Percentiles rank a stretch among this genome's conserved stretches.
phyloP scores from a whole-genome alignment of 1,140 invertebrate species.

The Bombus affinis region DNA sequence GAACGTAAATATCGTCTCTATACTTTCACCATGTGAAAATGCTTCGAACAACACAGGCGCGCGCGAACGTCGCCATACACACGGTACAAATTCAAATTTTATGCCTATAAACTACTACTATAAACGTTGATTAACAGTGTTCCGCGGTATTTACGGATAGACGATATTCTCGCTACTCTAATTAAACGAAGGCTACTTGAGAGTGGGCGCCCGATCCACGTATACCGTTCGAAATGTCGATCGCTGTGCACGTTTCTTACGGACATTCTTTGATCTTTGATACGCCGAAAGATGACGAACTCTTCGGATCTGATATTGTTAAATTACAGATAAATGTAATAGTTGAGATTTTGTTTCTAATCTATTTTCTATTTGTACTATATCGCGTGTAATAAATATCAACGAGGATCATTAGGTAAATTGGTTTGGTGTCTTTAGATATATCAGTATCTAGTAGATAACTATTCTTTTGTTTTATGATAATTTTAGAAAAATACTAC shows the following conservation, averaged over 20 bases:
- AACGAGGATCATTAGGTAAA: no score
- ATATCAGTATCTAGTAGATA: no score
- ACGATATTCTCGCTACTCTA: constrained; percentile 59
- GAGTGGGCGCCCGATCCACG: neutral
- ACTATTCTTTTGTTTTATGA: no score
- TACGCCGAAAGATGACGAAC: neutral
- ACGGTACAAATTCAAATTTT: constrained; percentile 82
- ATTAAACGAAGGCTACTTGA: constrained; percentile 50
- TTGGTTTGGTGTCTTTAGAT: no score
- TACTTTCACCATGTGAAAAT: neutral
- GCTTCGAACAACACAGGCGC: neutral
- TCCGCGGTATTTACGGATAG: constrained; percentile 39
- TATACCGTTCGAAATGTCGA: constrained; percentile 6
- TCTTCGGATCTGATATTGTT: no score
- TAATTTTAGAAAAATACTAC: no score
- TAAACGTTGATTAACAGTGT: constrained; percentile 49
- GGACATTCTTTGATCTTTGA: neutral
- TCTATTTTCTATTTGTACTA: neutral
- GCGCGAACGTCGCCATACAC: constrained; percentile 64
- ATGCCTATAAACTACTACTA: constrained; percentile 61
- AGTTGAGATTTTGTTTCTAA: neutral
- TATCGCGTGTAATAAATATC: no score
- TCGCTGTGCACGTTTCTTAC: neutral
- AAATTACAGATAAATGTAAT: neutral
- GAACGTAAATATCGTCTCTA: neutral